Percentiles rank a stretch among this genome's conserved stretches.
These are phyloP conservation scores for Crotophaga sulcirostris DNA, from an alignment of 2,113 vertebrate species.

Conservation along the genomic window DNA sequence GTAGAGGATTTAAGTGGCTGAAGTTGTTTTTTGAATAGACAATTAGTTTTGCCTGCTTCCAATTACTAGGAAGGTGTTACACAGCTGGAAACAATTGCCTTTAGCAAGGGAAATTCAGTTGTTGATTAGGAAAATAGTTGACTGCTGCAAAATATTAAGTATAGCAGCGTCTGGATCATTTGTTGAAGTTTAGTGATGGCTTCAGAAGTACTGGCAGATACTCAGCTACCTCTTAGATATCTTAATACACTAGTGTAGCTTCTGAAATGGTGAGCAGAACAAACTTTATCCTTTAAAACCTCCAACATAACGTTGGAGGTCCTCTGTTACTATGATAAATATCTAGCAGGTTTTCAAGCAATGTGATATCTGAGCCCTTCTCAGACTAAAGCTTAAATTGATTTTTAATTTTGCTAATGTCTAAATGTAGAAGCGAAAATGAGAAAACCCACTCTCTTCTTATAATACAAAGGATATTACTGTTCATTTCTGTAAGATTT, in stretches of 20 bases:
- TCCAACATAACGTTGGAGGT: background rate
- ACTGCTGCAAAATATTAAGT: background rate
- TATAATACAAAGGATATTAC: background rate
- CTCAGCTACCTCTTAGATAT: background rate
- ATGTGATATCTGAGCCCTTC: background rate
- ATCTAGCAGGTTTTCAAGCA: background rate
- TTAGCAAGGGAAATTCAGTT: background rate
- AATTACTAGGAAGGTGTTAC: background rate
- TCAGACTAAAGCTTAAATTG: background rate
- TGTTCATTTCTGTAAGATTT: background rate
- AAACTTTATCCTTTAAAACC: background rate
- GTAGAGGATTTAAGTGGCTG: background rate
- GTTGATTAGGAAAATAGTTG: background rate
- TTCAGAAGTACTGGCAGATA: background rate
- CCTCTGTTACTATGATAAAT: background rate
- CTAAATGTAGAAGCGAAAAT: background rate
- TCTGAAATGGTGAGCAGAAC: background rate
- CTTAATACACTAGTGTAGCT: background rate
- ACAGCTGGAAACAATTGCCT: background rate
- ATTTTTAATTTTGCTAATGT: background rate
- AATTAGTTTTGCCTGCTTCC: background rate
- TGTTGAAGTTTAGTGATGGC: background rate
- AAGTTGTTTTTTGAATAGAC: background rate
- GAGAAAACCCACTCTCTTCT: background rate
- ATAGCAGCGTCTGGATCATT: background rate